phyloP scores from a whole-genome alignment of 2,113 vertebrate species.

The mouse (Mus musculus) region GRCm39 chr12:62236501-62237000 shows the following conservation, averaged over 20 bases:
- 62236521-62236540: not conserved
- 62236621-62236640: not conserved
- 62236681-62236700: not conserved
- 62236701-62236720: not conserved
- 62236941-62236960: not conserved
- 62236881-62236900: not conserved
- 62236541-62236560: not conserved
- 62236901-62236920: not conserved
- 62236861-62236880: not conserved
- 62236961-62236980: not conserved
- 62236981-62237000: slow-evolving; percentile 53
- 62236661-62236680: not conserved
- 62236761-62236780: not conserved
- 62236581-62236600: not conserved
- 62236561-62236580: not conserved
- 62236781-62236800: not conserved
- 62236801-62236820: not conserved
- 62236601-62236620: not conserved
- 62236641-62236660: not conserved
- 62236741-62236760: not conserved
- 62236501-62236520: not conserved
- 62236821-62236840: not conserved
- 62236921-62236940: not conserved
- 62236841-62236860: not conserved
- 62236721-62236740: not conserved